Conservation (phyloP, 2,113 vertebrate species). For the Diglossa brunneiventris region DNA sequence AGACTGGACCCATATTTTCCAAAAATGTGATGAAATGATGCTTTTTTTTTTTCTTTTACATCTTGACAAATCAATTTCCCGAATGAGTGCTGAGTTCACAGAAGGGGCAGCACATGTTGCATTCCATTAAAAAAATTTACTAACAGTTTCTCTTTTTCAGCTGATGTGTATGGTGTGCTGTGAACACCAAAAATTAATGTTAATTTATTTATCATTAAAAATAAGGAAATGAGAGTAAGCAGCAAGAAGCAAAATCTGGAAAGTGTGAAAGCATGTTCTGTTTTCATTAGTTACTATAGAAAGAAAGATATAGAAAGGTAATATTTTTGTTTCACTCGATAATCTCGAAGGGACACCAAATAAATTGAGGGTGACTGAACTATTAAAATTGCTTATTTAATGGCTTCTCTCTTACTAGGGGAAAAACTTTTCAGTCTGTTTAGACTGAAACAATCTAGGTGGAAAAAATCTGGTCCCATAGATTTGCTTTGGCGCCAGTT, state of each 20-base stretch:
- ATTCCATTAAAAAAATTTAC: conserved; percentile 3
- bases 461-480: conserved; percentile 68
- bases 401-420: conserved; percentile 46
- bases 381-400: conserved; percentile 72
- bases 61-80: conserved; percentile 61
- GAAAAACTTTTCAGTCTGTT: conserved; percentile 70
- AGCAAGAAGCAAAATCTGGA: conserved; percentile 7
- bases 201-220: conserved; percentile 55
- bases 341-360: conserved; percentile 64
- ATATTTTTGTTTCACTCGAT: conserved; percentile 61
- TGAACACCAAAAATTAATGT: conserved; percentile 32
- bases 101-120: conserved; percentile 15
- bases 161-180: background rate
- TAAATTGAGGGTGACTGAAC: conserved; percentile 63
- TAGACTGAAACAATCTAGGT: conserved; percentile 73
- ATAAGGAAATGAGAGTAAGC: conserved; percentile 28
- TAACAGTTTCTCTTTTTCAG: background rate
- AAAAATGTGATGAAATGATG: conserved; percentile 48
- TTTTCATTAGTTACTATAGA: background rate
- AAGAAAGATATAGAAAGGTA: background rate
- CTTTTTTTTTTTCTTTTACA: conserved; percentile 16
- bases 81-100: conserved; percentile 30
- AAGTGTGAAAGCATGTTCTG: conserved; percentile 39
- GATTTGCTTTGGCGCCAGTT: conserved; percentile 63
- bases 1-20: conserved; percentile 28